Base-by-base conservation (phyloP, 2,888 invertebrate genomes). In the Dryomyza anilis region DNA sequence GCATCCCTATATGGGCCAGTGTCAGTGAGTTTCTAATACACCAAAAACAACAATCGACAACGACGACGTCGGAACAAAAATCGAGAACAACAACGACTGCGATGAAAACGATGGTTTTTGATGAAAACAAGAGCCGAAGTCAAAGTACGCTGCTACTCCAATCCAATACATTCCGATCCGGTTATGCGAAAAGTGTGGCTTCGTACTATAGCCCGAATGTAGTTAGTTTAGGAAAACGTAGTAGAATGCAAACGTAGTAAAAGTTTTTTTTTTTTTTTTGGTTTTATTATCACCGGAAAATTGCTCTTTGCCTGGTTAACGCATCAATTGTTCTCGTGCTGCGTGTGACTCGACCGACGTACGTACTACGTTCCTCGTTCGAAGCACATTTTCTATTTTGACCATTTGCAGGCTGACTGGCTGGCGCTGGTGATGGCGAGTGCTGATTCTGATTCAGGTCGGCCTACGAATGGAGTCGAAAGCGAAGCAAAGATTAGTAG, bases 401-500 rank as follows among this genome's bases (percentile, higher is more conserved):
- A 55, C 55, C 55, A 50, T 27, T 50, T n/a, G 39, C n/a, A n/a
- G 14, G 39, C 39, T 39, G 14, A 12, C 33, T 33, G 7, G 33
- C 33, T 33, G 7, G 33, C 33, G 23, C 50, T n/a, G n/a, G n/a
- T n/a, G n/a, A n/a, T n/a, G n/a, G n/a, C n/a, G n/a, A n/a, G n/a
- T n/a, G 33, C 36, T 33, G n/a, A 52, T 55, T 30, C 8, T 36
- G 23, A 55, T 55, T 55, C 36, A 55, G 55, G 55, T 52, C 45
- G 60, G 45, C 19, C 46, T 27, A 36, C 21, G 19, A 19, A 27
- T 61, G 36, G 25, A 36, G 52, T 39, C 36, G 45, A n/a, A 43
- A 45, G 10, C 36, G 45, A 56, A 63, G n/a, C 25, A 62, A 19
- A 29, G 46, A 63, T 29, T 57, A 56, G 14, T 19, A 56, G 46